Conservation (phyloP, 2,113 vertebrate species). For the Oncorhynchus nerka region DNA sequence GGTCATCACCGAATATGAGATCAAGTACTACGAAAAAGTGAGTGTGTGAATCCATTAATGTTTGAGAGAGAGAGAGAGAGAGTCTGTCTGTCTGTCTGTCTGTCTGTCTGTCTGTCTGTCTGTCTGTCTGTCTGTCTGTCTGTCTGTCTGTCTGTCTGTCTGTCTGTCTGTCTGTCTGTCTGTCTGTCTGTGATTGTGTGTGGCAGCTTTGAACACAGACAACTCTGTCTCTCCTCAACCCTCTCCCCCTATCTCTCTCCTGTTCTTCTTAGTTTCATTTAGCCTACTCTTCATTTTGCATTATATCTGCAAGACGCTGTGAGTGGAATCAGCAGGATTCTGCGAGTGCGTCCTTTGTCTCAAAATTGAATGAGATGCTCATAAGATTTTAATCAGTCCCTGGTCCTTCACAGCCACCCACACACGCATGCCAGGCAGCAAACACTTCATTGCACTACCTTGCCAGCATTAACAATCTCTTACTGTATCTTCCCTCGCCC, state of each 20-base stretch:
- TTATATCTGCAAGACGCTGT: conserved; percentile 19
- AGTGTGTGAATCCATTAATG: conserved; percentile 50
- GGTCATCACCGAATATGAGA: conserved; percentile 98
- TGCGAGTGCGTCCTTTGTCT: conserved; percentile 52
- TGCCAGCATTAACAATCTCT: conserved; percentile 46
- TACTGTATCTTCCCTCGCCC: conserved; percentile 30
- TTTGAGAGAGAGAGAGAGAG: background rate
- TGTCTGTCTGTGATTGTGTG: conserved; percentile 10
- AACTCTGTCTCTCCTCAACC: conserved; percentile 1
- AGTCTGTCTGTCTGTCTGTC: too few species aligned
- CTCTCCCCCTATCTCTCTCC: background rate
- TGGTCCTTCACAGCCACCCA: conserved; percentile 44
- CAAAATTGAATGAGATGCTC: conserved; percentile 69
- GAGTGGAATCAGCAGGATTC: conserved; percentile 46
- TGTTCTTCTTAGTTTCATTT: background rate
- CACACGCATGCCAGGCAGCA: conserved; percentile 17
- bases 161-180: background rate
- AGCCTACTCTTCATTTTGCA: conserved; percentile 6
- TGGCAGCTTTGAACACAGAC: background rate
- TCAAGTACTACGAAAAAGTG: conserved; percentile 99
- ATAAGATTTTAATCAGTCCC: conserved; percentile 68
- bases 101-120: too few species aligned
- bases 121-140: too few species aligned
- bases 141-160: too few species aligned
- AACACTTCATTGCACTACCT: conserved; percentile 9